phyloP scores from a whole-genome alignment of 2,888 invertebrate genomes.

The Brenthis hecate region DNA sequence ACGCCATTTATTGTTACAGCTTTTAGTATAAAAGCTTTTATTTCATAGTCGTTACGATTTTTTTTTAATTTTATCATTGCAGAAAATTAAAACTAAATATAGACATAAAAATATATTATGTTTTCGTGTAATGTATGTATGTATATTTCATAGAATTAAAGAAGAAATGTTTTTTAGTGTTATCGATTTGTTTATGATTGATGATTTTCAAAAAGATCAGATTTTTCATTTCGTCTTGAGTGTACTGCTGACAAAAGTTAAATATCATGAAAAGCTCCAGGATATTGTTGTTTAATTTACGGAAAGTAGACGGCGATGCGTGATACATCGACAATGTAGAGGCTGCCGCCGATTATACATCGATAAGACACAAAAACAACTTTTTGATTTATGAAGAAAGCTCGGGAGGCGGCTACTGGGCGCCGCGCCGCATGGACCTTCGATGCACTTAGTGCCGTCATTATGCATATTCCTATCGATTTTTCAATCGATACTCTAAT shows the following conservation, averaged over 20 bases:
- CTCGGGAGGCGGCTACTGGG: slow-evolving; percentile 74
- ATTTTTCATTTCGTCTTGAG: no score
- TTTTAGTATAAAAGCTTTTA: slow-evolving; percentile 18
- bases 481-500: neutral
- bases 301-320: slow-evolving; percentile 34
- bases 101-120: neutral
- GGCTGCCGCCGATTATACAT: slow-evolving; percentile 76
- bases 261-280: slow-evolving; percentile 46
- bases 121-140: no score
- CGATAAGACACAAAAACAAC: slow-evolving; percentile 79
- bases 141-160: neutral
- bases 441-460: slow-evolving; percentile 57
- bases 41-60: slow-evolving; percentile 4
- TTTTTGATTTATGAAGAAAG: slow-evolving; percentile 81
- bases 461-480: slow-evolving; percentile 24
- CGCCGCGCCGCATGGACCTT: slow-evolving; percentile 56
- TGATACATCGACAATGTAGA: slow-evolving; percentile 56
- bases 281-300: slow-evolving; percentile 58
- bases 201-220: neutral
- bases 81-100: neutral
- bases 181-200: no score
- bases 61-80: neutral
- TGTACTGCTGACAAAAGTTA: neutral
- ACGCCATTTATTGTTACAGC: slow-evolving; percentile 19
- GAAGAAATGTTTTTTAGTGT: no score